phyloP scores from a whole-genome alignment of 2,113 vertebrate species.

The Sialia sialis region DNA sequence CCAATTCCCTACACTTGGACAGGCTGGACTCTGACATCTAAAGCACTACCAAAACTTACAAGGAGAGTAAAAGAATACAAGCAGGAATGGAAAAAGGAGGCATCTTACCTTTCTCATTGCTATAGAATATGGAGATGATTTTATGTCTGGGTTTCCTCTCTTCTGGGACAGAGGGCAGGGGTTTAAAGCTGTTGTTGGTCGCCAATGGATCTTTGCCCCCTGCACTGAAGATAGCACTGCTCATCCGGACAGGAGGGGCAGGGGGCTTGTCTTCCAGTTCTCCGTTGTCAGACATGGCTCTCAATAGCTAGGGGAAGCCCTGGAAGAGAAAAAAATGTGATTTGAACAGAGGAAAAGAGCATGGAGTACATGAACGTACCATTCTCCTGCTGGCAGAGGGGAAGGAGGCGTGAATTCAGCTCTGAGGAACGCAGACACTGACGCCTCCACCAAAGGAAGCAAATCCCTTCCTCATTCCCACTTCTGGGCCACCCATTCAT shows the following conservation, averaged over 20 bases:
- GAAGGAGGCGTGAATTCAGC: background rate
- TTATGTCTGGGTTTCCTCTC: slow-evolving; percentile 92
- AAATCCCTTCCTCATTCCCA: background rate
- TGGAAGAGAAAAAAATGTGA: slow-evolving; percentile 19
- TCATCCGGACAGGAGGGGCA: slow-evolving; percentile 94
- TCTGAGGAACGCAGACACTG: background rate
- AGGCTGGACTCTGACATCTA: background rate
- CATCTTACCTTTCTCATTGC: slow-evolving; percentile 87
- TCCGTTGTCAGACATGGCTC: slow-evolving; percentile 92
- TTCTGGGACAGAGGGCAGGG: slow-evolving; percentile 94
- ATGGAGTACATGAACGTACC: background rate
- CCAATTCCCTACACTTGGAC: background rate
- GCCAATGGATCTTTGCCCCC: slow-evolving; percentile 86
- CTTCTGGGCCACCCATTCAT: background rate
- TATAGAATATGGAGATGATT: slow-evolving; percentile 95
- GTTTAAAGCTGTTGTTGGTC: slow-evolving; percentile 93
- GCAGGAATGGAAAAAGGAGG: background rate
- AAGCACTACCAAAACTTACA: background rate
- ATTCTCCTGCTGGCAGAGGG: background rate
- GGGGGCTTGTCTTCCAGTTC: slow-evolving; percentile 97
- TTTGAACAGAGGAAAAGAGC: background rate
- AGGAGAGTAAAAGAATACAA: background rate
- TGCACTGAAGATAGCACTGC: slow-evolving; percentile 87
- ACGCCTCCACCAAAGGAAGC: background rate
- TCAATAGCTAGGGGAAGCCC: slow-evolving; percentile 51